Evolutionary conservation across 1,140 invertebrate species (phyloP).

Genomic region (Trissolcus basalis): DNA sequence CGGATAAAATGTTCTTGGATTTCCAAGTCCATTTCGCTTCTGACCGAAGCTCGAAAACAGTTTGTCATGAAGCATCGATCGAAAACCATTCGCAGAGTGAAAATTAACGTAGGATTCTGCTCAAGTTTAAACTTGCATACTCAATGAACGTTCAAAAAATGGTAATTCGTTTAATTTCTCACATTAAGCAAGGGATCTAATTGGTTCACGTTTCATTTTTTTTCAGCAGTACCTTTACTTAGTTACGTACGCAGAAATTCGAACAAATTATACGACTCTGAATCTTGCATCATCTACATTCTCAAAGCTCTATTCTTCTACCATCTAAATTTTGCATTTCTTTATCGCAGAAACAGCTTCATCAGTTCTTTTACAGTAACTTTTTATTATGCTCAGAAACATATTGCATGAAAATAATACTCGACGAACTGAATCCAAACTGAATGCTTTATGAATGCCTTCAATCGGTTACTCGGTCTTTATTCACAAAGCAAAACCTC

Average conservation of each 20-base stretch:
- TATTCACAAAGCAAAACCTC: constrained; percentile 36
- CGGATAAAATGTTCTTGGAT: constrained; percentile 25
- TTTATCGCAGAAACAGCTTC: too few species aligned
- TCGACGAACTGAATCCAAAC: constrained; percentile 16
- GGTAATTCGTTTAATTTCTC: too few species aligned
- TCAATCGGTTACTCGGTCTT: constrained; percentile 30
- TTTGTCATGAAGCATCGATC: constrained; percentile 40
- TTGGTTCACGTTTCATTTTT: constrained; percentile 60
- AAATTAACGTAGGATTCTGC: too few species aligned
- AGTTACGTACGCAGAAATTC: constrained; percentile 59
- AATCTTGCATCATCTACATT: too few species aligned
- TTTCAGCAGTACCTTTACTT: constrained; percentile 50
- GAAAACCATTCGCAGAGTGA: neutral
- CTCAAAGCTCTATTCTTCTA: constrained; percentile 1
- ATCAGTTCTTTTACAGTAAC: too few species aligned
- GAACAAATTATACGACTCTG: too few species aligned
- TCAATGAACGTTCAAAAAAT: too few species aligned
- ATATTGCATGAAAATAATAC: too few species aligned
- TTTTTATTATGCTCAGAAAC: too few species aligned
- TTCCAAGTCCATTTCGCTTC: constrained; percentile 9
- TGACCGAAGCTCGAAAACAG: constrained; percentile 10
- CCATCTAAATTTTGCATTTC: too few species aligned
- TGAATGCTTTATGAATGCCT: constrained; percentile 32
- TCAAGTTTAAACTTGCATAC: too few species aligned
- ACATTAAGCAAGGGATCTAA: constrained; percentile 68